Evolutionary conservation across 2,888 invertebrate genomes (phyloP).

Genomic region (Cataglyphis albicans): DNA sequence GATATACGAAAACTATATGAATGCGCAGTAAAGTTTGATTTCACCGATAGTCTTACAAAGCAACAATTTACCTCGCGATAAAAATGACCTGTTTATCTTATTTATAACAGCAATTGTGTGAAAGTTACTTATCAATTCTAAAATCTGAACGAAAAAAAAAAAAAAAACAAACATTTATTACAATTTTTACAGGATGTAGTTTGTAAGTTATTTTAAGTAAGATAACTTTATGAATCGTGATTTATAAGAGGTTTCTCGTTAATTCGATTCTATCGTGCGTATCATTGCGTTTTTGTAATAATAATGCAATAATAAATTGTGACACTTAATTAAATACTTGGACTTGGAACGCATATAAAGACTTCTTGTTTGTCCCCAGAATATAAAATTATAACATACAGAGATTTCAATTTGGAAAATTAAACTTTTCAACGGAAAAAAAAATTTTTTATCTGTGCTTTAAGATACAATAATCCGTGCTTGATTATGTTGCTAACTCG

Average conservation of each 20-base stretch:
- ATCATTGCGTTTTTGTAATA: background rate
- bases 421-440: too few species aligned
- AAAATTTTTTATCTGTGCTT: background rate
- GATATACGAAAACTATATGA: conserved; percentile 19
- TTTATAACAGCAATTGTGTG: background rate
- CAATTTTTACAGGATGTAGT: background rate
- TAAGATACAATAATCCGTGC: background rate
- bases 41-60: conserved; percentile 31
- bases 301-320: background rate
- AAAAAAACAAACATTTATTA: background rate
- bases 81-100: background rate
- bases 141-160: background rate
- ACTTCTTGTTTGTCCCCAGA: background rate
- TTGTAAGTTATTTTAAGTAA: background rate
- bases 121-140: background rate
- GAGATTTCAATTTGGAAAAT: background rate
- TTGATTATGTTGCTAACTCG: background rate
- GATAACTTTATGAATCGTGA: background rate
- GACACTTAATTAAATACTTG: background rate
- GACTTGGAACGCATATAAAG: background rate
- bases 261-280: background rate
- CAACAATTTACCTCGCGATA: conserved; percentile 26
- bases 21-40: background rate
- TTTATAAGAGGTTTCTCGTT: background rate
- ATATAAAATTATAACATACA: background rate